Evolutionary conservation across 1,140 invertebrate species (phyloP), one percentile per base, ranked within the genome.

Genomic region (Scylla paramamosain): DNA sequence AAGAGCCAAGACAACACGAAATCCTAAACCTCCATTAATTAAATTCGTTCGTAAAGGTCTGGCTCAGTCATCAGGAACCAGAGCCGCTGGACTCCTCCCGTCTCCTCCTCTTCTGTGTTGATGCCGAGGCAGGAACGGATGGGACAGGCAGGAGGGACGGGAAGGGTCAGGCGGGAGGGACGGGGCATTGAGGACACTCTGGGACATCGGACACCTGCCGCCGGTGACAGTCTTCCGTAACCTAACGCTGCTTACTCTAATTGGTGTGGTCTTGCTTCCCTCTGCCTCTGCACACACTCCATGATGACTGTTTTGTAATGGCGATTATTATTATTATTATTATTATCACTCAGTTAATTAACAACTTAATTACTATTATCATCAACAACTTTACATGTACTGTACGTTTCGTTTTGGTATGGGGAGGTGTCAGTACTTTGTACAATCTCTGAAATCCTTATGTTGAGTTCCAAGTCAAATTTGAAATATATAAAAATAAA

Each of bases 21-120:
- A 77, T n/a, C 25, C 67, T 25, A 77, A 77, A 77, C 67, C 67
- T 77, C n/a, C 67, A 77, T 77, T n/a, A 77, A 77, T 77, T n/a
- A 77, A 25, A 77, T 25, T n/a, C n/a, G 20, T n/a, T 7, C 20
- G 1, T 77, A 77, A n/a, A 77, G 67, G 67, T 77, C 6, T 77
- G 67, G 67, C 67, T 77, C 67, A 77, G 6, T n/a, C 67, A 77
- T n/a, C 67, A n/a, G 67, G 67, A 77, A n/a, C 67, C 67, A 77
- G 67, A 77, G 67, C 67, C 25, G n/a, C 67, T n/a, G n/a, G n/a
- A 77, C 67, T 77, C n/a, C 67, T 77, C 67, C 67, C 67, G 20
- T 77, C 67, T 77, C 67, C 67, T 77, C 67, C 67, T 77, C 67
- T 77, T 77, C n/a, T n/a, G 20, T n/a, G 20, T 77, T 77, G 67